phyloP scores from a whole-genome alignment of 2,888 invertebrate genomes.

The Oscheius myriophilus region DNA sequence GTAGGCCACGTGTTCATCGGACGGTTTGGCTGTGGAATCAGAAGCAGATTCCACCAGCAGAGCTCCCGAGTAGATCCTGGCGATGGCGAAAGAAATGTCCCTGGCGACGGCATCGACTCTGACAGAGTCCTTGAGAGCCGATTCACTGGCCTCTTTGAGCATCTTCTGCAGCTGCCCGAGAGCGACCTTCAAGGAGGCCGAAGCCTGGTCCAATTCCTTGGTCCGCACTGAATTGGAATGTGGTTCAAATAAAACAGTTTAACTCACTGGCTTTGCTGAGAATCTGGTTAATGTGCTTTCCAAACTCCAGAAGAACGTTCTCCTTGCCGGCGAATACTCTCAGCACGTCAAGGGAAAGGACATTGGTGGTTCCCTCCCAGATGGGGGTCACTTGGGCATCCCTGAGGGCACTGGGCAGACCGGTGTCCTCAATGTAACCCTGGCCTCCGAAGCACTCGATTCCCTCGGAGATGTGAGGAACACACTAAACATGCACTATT shows the following conservation, averaged over 20 bases:
- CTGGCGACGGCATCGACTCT: slow-evolving; percentile 73
- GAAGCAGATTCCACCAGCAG: slow-evolving; percentile 71
- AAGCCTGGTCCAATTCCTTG: slow-evolving; percentile 32
- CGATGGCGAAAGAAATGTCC: slow-evolving; percentile 74
- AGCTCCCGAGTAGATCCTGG: slow-evolving; percentile 71
- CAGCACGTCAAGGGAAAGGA: slow-evolving; percentile 75
- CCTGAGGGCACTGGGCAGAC: slow-evolving; percentile 74
- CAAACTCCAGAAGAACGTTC: slow-evolving; percentile 71
- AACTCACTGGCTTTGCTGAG: slow-evolving; percentile 33
- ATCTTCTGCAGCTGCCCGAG: slow-evolving; percentile 39
- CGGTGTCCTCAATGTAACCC: slow-evolving; percentile 77
- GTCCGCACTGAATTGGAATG: background rate
- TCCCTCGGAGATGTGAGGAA: slow-evolving; percentile 75
- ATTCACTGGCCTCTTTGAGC: slow-evolving; percentile 42
- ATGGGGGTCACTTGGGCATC: slow-evolving; percentile 76
- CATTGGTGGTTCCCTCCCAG: slow-evolving; percentile 77
- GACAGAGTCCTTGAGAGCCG: slow-evolving; percentile 30
- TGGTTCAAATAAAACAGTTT: background rate
- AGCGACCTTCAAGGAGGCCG: slow-evolving; percentile 36
- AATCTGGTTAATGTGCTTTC: slow-evolving; percentile 63
- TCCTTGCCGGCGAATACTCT: slow-evolving; percentile 74
- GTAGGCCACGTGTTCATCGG: slow-evolving; percentile 56
- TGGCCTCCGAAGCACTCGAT: slow-evolving; percentile 76
- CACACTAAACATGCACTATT: slow-evolving; percentile 60
- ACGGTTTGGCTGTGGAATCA: slow-evolving; percentile 44